These are phyloP conservation scores for Metacarcinus magister DNA, from an alignment of 2,888 invertebrate genomes.

Conservation along the genomic window DNA sequence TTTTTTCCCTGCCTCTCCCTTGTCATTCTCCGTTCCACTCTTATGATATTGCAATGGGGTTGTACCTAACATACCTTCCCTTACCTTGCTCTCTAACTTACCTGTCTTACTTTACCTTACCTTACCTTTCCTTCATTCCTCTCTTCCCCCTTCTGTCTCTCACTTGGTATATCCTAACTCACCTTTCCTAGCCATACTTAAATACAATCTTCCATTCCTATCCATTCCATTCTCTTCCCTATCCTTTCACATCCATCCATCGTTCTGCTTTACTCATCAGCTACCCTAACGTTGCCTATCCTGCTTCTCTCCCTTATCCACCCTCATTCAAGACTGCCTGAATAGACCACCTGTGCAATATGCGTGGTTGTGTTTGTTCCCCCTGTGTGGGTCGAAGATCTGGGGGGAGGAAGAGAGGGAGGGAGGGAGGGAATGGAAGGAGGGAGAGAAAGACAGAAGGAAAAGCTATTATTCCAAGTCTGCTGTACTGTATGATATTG, in stretches of 20 bases:
- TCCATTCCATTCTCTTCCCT: neutral
- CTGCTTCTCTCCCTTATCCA: too few relatives aligned
- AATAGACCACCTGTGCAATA: slow-evolving; percentile 2
- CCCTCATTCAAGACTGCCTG: neutral
- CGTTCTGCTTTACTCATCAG: too few relatives aligned
- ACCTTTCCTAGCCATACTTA: neutral
- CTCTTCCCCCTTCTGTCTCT: neutral
- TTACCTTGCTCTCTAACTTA: too few relatives aligned
- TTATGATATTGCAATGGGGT: too few relatives aligned
- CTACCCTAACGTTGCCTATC: too few relatives aligned
- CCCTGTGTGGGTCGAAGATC: neutral
- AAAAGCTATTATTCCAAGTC: neutral
- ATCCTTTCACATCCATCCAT: neutral
- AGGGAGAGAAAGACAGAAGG: neutral
- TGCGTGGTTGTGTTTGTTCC: neutral
- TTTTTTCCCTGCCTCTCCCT: too few relatives aligned
- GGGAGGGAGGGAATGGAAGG: neutral
- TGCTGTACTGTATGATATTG: neutral
- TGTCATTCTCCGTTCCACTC: too few relatives aligned
- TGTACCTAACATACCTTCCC: too few relatives aligned
- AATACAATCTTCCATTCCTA: neutral
- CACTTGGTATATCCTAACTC: neutral
- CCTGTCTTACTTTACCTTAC: neutral
- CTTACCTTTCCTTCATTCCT: neutral
- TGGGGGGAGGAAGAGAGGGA: neutral